Evolutionary conservation across 2,113 vertebrate species (phyloP).

Genomic region (Epinephelus fuscoguttatus): DNA sequence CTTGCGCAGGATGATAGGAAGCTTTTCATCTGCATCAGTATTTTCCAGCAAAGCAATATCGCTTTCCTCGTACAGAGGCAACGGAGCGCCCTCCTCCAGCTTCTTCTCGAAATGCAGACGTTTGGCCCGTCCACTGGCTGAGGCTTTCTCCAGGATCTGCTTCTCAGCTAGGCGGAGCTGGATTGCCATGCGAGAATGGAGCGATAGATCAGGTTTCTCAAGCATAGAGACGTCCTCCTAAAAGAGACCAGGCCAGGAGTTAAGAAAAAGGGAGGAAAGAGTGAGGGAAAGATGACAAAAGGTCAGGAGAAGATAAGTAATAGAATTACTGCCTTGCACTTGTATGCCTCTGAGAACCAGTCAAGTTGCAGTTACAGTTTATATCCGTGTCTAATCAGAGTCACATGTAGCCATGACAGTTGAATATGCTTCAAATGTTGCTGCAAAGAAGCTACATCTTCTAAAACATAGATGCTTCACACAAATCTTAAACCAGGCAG

Average conservation of each 20-base stretch:
- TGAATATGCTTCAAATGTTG: no score
- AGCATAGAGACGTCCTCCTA: constrained; percentile 91
- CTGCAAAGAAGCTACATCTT: no score
- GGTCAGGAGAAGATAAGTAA: no score
- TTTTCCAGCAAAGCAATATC: constrained; percentile 91
- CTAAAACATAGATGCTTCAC: no score
- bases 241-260: background rate
- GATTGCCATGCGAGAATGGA: constrained; percentile 88
- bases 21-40: constrained; percentile 86
- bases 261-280: no score
- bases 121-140: constrained; percentile 86
- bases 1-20: constrained; percentile 90
- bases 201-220: constrained; percentile 87
- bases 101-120: constrained; percentile 87
- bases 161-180: constrained; percentile 95
- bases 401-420: no score
- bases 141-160: constrained; percentile 92
- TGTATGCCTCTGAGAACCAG: no score
- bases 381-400: no score
- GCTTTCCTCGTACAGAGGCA: constrained; percentile 91
- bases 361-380: no score
- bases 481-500: no score
- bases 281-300: no score
- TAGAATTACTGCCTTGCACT: no score
- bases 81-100: constrained; percentile 83